phyloP scores from a whole-genome alignment of 2,797 vertebrate genomes.

The Lutjanus campechanus region DNA sequence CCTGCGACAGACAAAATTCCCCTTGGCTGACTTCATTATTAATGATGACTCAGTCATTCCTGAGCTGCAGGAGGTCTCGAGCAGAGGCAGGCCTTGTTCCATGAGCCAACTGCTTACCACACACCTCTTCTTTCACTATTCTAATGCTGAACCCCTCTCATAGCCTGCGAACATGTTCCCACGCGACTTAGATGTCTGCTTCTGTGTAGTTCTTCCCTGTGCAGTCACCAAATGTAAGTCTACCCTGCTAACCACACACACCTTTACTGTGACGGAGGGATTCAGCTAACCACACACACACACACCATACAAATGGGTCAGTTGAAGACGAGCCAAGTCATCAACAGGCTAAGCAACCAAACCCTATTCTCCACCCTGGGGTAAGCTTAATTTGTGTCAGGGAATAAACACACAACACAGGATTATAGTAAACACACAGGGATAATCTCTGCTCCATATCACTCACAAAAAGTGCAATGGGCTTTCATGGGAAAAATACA shows the following conservation, averaged over 20 bases:
- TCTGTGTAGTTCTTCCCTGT: slow-evolving; percentile 40
- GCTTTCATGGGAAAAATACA: slow-evolving; percentile 11
- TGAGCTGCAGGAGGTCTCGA: slow-evolving; percentile 48
- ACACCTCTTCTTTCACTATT: slow-evolving; percentile 53
- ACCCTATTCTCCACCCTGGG: slow-evolving; percentile 21
- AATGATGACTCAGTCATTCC: slow-evolving; percentile 57
- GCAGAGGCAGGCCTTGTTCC: slow-evolving; percentile 54
- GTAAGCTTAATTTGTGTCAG: slow-evolving; percentile 40
- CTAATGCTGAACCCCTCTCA: slow-evolving; percentile 41
- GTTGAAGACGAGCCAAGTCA: slow-evolving; percentile 43
- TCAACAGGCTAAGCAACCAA: slow-evolving; percentile 38
- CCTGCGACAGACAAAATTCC: slow-evolving; percentile 39
- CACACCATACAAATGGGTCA: slow-evolving; percentile 34
- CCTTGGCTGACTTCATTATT: slow-evolving; percentile 41
- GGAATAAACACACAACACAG: slow-evolving; percentile 36
- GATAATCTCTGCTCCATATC: slow-evolving; percentile 9
- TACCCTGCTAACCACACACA: slow-evolving; percentile 38
- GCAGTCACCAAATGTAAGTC: slow-evolving; percentile 31
- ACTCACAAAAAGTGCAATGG: slow-evolving; percentile 1
- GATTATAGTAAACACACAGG: slow-evolving; percentile 9
- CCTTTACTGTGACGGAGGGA: slow-evolving; percentile 26
- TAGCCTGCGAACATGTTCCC: slow-evolving; percentile 67
- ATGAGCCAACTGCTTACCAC: slow-evolving; percentile 45
- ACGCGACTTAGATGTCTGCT: slow-evolving; percentile 70
- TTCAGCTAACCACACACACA: slow-evolving; percentile 32